A percentile compares a stretch with the other conserved stretches of the same genome.
Evolutionary conservation across 2,888 invertebrate species (phyloP).

Genomic region (Electrophaes corylata): DNA sequence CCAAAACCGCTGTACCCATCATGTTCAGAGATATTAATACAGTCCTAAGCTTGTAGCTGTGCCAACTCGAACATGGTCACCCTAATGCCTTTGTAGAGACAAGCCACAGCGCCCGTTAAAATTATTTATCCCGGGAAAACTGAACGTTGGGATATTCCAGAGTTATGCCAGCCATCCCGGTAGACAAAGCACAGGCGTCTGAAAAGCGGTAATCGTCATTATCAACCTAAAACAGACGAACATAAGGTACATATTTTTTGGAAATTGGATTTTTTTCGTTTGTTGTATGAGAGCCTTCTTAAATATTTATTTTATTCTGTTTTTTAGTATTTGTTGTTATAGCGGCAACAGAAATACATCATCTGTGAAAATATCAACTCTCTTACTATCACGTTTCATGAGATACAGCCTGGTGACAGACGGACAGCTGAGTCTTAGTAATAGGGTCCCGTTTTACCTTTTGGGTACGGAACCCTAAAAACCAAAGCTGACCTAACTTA

Average conservation of each 20-base stretch:
- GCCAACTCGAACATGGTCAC: slow-evolving; percentile 38
- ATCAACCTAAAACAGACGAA: not conserved
- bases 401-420: too few relatives aligned
- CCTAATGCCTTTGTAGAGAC: slow-evolving; percentile 44
- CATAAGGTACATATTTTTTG: too few relatives aligned
- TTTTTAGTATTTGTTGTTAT: too few relatives aligned
- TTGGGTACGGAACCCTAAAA: too few relatives aligned
- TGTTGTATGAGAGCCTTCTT: too few relatives aligned
- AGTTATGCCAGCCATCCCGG: slow-evolving; percentile 42
- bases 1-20: slow-evolving; percentile 37
- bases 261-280: too few relatives aligned
- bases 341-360: too few relatives aligned
- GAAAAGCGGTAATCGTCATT: not conserved
- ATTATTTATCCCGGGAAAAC: slow-evolving; percentile 52
- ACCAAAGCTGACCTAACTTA: not conserved
- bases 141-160: slow-evolving; percentile 43
- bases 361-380: too few relatives aligned
- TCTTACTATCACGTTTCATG: too few relatives aligned
- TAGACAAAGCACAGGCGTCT: slow-evolving; percentile 56
- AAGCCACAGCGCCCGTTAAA: slow-evolving; percentile 48
- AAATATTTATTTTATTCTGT: too few relatives aligned
- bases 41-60: slow-evolving; percentile 24
- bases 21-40: slow-evolving; percentile 37
- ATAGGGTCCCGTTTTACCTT: too few relatives aligned
- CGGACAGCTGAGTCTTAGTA: too few relatives aligned